Base-by-base conservation (phyloP, 2,113 vertebrate genomes). In the Aix galericulata region DNA sequence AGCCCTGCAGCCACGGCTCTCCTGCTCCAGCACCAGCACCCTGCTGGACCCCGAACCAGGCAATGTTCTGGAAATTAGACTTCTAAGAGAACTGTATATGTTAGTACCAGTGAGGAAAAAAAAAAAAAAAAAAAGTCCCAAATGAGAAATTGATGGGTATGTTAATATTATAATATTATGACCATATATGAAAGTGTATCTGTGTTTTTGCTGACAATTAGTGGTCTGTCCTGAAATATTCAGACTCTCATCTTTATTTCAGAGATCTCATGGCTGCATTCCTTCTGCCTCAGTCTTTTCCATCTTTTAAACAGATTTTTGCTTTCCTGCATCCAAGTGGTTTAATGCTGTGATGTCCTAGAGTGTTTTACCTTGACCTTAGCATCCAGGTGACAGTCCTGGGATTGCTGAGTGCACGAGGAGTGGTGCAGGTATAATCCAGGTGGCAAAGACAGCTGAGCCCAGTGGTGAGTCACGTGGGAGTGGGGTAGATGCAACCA, bases 401-500 rank as follows among this genome's bases (percentile, higher is more conserved):
- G 15, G 21, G 58, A 32, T 1, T 20, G 31, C 46, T 3, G 36
- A 52, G 56, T 50, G 23, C 48, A 29, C 4, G 13, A 14, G 1
- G 11, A 60, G 48, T 3, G 31, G 13, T 26, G 21, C 34, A 11
- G 36, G 38, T 25, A 5, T 15, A 4, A 29, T 3, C 15, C 17
- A 32, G n/a, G 21, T 0, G 8, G 15, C 9, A 44, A 53, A 11
- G 14, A 27, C 9, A 32, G 15, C 0, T 1, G 25, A 29, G 3
- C 38, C 2, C 17, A 31, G 53, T 3, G 8, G 16, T 21, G 42
- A 79, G n/a, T 32, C 18, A 8, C 34, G 21, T 13, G 8, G 29
- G 48, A 71, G 13, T 0, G 8, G 50, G 50, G n/a, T 48, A 46
- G 84, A 22, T 5, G 13, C 38, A 79, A 59, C 67, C 29, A 11